phyloP scores from a whole-genome alignment of 2,113 vertebrate species.

The Siniperca knerii region DNA sequence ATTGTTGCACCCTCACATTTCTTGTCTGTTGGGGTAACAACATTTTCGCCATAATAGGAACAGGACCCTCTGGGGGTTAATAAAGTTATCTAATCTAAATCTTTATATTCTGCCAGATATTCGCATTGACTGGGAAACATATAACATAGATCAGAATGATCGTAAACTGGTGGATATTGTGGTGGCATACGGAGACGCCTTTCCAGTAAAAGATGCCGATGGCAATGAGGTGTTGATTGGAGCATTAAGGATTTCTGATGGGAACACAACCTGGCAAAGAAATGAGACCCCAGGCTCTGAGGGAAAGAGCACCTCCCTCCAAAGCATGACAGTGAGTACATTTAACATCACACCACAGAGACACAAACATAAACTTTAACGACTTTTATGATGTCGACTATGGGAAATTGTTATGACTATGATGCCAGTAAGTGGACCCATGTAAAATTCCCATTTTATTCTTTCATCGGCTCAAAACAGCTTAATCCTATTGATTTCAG shows the following conservation, averaged over 20 bases:
- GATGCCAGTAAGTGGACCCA: neutral
- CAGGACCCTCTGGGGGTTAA: neutral
- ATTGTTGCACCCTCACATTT: neutral
- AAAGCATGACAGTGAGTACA: slow-evolving; percentile 75
- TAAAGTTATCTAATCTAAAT: neutral
- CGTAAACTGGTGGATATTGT: slow-evolving; percentile 87
- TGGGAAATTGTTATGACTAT: slow-evolving; percentile 11
- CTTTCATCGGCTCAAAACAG: slow-evolving; percentile 4
- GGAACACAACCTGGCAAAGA: slow-evolving; percentile 54
- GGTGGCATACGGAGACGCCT: slow-evolving; percentile 86
- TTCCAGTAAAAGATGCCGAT: slow-evolving; percentile 83
- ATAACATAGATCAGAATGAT: slow-evolving; percentile 80
- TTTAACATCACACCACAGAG: neutral
- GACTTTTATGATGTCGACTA: slow-evolving; percentile 3
- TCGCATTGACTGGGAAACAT: slow-evolving; percentile 91
- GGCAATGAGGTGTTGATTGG: slow-evolving; percentile 77
- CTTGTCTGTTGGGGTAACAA: too few species aligned
- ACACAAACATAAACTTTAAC: slow-evolving; percentile 9
- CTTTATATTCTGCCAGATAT: slow-evolving; percentile 85
- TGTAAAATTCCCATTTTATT: slow-evolving; percentile 10
- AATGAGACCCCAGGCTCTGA: slow-evolving; percentile 52
- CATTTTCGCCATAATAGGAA: too few species aligned
- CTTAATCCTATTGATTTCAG: slow-evolving; percentile 49
- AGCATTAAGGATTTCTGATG: neutral
- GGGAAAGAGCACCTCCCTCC: slow-evolving; percentile 57